Conservation (phyloP, 1,140 invertebrate genomes). For the Diabrotica virgifera region DNA sequence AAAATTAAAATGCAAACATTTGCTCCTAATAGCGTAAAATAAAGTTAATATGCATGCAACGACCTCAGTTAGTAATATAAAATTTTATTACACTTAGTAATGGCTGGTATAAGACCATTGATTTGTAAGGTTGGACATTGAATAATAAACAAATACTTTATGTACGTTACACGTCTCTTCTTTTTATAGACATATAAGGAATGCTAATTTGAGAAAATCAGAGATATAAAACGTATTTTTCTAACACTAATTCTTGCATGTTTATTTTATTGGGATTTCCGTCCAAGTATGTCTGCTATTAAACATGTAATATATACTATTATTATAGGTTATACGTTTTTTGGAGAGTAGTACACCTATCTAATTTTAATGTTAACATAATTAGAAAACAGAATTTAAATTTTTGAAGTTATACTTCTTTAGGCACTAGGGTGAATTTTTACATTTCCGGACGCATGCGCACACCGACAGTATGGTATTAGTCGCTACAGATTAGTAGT, state of each 20-base stretch:
- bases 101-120: not conserved
- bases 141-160: not conserved
- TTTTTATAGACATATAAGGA: not conserved
- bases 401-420: no score
- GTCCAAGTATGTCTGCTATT: no score
- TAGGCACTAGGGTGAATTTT: no score
- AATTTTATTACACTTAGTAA: not conserved
- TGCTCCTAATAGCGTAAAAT: not conserved
- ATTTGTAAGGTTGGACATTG: not conserved
- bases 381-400: no score
- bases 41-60: not conserved
- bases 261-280: not conserved
- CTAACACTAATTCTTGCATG: not conserved
- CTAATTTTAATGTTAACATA: no score
- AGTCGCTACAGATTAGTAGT: no score
- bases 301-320: no score
- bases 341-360: no score
- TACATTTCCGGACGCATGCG: no score
- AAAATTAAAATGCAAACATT: not conserved
- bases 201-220: not conserved
- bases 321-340: no score
- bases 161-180: not conserved
- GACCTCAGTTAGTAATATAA: constrained; percentile 1
- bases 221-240: not conserved
- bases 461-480: no score